Percentiles rank a stretch among this genome's conserved stretches.
Evolutionary conservation across 1,140 invertebrate species (phyloP).

Genomic region (Cryptotermes secundus): DNA sequence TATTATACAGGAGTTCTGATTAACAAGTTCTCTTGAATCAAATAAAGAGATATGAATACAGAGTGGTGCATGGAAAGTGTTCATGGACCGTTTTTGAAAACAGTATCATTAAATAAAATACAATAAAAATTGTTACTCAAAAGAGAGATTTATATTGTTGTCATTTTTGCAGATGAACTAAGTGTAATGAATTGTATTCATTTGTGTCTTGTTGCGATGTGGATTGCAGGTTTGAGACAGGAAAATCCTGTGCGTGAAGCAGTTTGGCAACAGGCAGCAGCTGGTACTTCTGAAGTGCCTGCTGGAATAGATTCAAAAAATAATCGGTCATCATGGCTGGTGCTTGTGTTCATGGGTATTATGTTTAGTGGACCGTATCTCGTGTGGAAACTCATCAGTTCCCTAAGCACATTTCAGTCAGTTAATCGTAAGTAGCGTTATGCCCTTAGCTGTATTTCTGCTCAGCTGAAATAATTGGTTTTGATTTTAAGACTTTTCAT

Average conservation of each 20-base stretch:
- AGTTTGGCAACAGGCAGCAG: constrained; percentile 47
- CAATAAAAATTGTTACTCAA: too few relatives aligned
- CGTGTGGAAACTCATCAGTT: constrained; percentile 79
- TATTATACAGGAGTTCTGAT: too few relatives aligned
- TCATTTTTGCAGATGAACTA: neutral
- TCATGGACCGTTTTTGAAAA: too few relatives aligned
- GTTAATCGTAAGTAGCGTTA: constrained; percentile 48
- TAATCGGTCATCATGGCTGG: constrained; percentile 62
- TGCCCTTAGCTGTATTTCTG: neutral
- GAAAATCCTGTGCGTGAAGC: constrained; percentile 51
- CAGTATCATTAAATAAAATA: too few relatives aligned
- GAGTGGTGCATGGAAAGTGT: too few relatives aligned
- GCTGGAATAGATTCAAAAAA: constrained; percentile 44
- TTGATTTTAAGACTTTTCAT: neutral
- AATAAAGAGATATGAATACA: too few relatives aligned
- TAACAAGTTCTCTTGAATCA: too few relatives aligned
- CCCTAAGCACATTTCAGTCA: constrained; percentile 53
- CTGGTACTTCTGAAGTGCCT: constrained; percentile 22
- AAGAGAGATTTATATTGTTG: neutral
- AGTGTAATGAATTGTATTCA: neutral
- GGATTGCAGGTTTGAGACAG: constrained; percentile 48
- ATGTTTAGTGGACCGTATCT: constrained; percentile 88
- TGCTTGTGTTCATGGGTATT: constrained; percentile 80
- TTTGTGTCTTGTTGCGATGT: constrained; percentile 37
- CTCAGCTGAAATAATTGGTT: neutral